Evolutionary conservation across 1,140 invertebrate genomes (phyloP).

Genomic region (Meloidogyne exigua): DNA sequence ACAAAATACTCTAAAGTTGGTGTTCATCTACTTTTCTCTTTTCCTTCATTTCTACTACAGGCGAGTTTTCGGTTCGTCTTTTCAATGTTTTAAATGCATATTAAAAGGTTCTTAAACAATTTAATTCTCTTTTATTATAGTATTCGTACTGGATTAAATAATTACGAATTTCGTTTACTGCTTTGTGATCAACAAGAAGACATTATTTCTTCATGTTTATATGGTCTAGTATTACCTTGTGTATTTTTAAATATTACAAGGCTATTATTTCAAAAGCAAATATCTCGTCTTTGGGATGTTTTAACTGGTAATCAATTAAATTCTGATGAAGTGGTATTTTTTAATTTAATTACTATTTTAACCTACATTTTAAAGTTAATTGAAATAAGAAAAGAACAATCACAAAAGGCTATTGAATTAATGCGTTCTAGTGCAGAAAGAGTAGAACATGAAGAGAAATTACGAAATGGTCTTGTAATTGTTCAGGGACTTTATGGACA

Average conservation of each 20-base stretch:
- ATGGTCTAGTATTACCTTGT: conserved; percentile 49
- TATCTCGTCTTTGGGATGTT: not conserved
- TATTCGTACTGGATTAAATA: conserved; percentile 48
- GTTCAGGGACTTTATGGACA: conserved; percentile 75
- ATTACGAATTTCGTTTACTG: conserved; percentile 56
- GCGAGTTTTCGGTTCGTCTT: conserved; percentile 46
- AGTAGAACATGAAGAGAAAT: conserved; percentile 72
- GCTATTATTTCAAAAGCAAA: conserved; percentile 33
- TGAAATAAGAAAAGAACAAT: conserved; percentile 48
- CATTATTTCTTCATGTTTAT: conserved; percentile 45
- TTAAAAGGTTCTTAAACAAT: not conserved
- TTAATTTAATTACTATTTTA: not conserved
- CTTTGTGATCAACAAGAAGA: conserved; percentile 58
- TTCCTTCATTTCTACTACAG: conserved; percentile 46
- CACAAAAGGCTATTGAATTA: conserved; percentile 69
- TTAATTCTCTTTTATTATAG: conserved; percentile 42
- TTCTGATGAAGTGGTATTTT: conserved; percentile 1
- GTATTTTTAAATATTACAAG: conserved; percentile 44
- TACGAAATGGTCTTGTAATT: conserved; percentile 79
- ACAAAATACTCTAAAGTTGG: conserved; percentile 50
- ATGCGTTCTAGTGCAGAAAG: conserved; percentile 73
- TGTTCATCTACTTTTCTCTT: conserved; percentile 39
- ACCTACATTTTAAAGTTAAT: conserved; percentile 39
- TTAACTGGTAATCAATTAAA: conserved; percentile 6
- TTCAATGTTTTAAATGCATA: not conserved